Base-by-base conservation (phyloP, 1,140 invertebrate genomes). In the Pygmarrhopalites habei region DNA sequence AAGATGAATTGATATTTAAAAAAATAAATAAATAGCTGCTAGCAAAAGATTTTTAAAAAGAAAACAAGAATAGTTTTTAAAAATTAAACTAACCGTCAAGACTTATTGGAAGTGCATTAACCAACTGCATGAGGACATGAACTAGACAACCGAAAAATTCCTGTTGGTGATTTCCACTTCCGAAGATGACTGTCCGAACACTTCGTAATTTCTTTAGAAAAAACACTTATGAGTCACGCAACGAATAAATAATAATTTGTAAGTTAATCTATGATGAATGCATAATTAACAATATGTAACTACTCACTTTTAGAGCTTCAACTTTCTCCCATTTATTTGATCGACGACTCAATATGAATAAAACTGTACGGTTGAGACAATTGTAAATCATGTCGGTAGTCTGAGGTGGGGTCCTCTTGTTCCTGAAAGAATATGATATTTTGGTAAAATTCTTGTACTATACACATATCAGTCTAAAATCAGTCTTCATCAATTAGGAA, bases 91-190 rank as follows among this genome's bases (percentile, higher is more conserved):
- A n/a, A n/a, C n/a, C n/a, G n/a, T n/a, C n/a, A 1, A 90, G 75
- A 63, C 73, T 74, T 53, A 59, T 70, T 32, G 69, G 64, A 26
- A 68, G 43, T 17, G 56, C 67, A 44, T 64, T 58, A 1, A 64
- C 64, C 14, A 66, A 64, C 65, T 61, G 67, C 52, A 71, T 70
- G 39, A 69, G 56, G 19, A 66, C 68, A 65, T 85, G 44, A 91
- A 90, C 93, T 3, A 99, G 78, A 74, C 95, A 96, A 1, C 91
- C 92, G 62, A 98, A 88, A 74, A 97, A 98, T 73, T 97, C 93
- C 35, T 90, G 77, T 74, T 97, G 93, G 73, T 92, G 91, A 77
- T 97, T 98, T 12, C 89, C 89, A 44, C 92, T 88, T 17, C 92
- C 92, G 74, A 98, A 94, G 47, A 69, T 66, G 7, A 70, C 66